phyloP scores from a whole-genome alignment of 2,888 invertebrate species.

The Tineola bisselliella region DNA sequence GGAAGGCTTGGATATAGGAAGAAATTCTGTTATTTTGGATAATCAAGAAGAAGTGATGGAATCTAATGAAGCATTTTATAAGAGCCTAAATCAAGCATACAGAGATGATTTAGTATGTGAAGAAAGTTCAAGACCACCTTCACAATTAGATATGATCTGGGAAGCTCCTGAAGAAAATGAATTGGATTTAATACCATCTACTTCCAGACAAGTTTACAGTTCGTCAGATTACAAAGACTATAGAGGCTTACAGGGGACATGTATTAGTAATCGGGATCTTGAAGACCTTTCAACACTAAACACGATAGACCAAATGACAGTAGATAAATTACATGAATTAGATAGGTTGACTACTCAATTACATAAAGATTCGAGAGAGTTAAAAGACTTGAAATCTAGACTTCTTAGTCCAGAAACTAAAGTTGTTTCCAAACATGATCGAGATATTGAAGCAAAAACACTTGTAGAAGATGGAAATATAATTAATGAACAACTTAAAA shows the following conservation, averaged over 20 bases:
- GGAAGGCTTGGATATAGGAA: conserved; percentile 70
- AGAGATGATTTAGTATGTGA: conserved; percentile 79
- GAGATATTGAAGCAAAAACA: conserved; percentile 68
- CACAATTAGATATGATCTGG: conserved; percentile 87
- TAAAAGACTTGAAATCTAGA: conserved; percentile 78
- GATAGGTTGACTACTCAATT: conserved; percentile 80
- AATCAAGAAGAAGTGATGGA: conserved; percentile 67
- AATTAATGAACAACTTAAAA: conserved; percentile 75
- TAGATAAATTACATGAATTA: conserved; percentile 81
- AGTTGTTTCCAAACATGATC: conserved; percentile 46
- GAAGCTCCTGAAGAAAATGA: conserved; percentile 83
- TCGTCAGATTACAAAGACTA: conserved; percentile 83
- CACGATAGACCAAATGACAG: conserved; percentile 79
- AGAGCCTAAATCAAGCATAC: conserved; percentile 87
- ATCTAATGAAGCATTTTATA: conserved; percentile 88
- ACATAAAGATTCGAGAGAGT: conserved; percentile 80
- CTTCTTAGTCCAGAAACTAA: conserved; percentile 73
- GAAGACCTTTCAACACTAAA: conserved; percentile 79
- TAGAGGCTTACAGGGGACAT: conserved; percentile 72
- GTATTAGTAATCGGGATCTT: conserved; percentile 80
- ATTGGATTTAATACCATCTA: conserved; percentile 61
- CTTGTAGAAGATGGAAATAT: conserved; percentile 72
- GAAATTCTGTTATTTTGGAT: conserved; percentile 46
- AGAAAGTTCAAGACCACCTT: conserved; percentile 72
- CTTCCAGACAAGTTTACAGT: conserved; percentile 75